Base-by-base conservation (phyloP, 30 jellyfish, hydroid and myxozoan species). In the Pseudorhiza aurosa region DNA sequence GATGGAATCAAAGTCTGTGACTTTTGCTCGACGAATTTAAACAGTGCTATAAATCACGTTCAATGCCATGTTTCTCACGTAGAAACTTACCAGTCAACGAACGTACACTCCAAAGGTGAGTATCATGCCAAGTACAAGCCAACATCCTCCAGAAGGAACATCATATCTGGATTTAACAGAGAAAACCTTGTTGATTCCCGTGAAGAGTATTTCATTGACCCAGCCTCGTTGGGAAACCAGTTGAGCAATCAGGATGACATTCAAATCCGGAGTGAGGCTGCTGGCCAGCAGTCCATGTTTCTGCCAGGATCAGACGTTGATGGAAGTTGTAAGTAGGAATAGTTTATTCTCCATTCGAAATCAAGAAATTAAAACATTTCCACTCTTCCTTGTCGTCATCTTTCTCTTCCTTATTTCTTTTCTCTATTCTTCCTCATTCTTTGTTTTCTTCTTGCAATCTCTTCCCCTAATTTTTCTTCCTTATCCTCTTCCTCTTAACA, bases 141-240 rank as follows among this genome's bases (percentile, higher is more conserved):
- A 1, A 62, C 81, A 17, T 30, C 83, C 4, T 40, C 78, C 8
- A 46, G 70, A 63, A 17, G 91, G 56, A 68, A 63, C 33, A 7
- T 79, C 7, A 70, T 79, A 27, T 27, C 58, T 8, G 77, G 76
- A 7, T 79, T 79, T 30, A 79, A 79, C 76, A 50, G 91, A 65
- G 91, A 79, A 46, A 64, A 65, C 29, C 56, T 44, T 10, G 83
- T 49, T 57, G 83, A 65, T 19, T 65, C 91, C 4, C 83, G 35
- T 12, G 91, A 79, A 22, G 77, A 51, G 68, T 79, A 29, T 28
- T n/a, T 47, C 0, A 5, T 17, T 18, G 89, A 77, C 33, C 3
- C 91, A 4, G 43, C 81, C 12, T 31, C 58, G 11, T 19, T 70
- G 57, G 51, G 46, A 53, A 79, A 64, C 31, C 79, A 58, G 40